Conservation (phyloP, 2,888 invertebrate species). For the Rhagonycha lutea region DNA sequence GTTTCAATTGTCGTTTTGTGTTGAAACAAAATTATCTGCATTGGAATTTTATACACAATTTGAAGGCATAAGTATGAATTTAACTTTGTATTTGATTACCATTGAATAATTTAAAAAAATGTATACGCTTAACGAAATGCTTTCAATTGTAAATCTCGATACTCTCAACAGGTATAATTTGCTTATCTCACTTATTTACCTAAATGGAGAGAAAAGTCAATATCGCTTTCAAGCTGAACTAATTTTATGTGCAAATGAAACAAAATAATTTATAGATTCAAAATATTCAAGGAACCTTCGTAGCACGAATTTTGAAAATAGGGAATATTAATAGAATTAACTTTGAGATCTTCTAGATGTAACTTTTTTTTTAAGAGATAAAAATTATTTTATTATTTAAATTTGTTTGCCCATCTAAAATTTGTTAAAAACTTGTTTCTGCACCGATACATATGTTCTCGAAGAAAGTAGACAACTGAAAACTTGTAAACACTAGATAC, state of each 20-base stretch:
- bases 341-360: not conserved
- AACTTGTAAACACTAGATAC: constrained; percentile 17
- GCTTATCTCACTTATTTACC: not conserved
- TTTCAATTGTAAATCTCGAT: not conserved
- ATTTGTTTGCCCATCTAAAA: not conserved
- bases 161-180: not conserved
- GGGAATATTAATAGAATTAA: not conserved
- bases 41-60: no score
- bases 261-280: not conserved
- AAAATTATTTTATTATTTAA: not conserved
- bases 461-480: constrained; percentile 3
- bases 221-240: not conserved
- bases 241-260: not conserved
- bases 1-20: not conserved
- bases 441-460: not conserved
- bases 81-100: not conserved
- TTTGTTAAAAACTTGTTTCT: not conserved
- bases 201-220: not conserved
- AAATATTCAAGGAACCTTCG: not conserved
- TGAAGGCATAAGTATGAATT: no score
- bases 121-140: not conserved
- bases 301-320: not conserved
- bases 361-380: not conserved
- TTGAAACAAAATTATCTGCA: not conserved
- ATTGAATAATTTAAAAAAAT: not conserved